phyloP scores from a whole-genome alignment of 1,140 invertebrate genomes.

The Gerris buenoi region DNA sequence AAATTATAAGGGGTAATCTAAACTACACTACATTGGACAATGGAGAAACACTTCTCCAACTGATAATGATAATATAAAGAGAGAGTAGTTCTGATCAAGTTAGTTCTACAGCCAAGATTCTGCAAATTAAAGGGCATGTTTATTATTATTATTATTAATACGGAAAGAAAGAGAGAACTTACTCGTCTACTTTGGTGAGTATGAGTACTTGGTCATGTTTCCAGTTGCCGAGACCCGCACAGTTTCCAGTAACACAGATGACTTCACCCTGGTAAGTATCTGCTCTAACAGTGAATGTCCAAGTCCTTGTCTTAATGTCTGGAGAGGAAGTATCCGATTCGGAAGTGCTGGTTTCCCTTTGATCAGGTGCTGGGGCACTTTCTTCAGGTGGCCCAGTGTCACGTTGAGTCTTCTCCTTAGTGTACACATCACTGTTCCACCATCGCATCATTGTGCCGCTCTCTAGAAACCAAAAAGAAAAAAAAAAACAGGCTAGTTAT shows the following conservation, averaged over 20 bases:
- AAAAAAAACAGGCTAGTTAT: too few relatives aligned
- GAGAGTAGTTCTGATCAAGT: too few relatives aligned
- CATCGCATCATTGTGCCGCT: conserved; percentile 17
- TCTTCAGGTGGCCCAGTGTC: neutral
- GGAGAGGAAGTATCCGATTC: neutral
- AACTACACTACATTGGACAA: too few relatives aligned
- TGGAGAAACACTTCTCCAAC: too few relatives aligned
- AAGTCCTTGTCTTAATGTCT: conserved; percentile 11
- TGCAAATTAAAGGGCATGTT: too few relatives aligned
- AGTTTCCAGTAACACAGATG: conserved; percentile 37
- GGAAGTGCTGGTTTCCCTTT: neutral
- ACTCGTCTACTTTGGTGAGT: conserved; percentile 19
- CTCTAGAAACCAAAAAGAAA: conserved; percentile 1
- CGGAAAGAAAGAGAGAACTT: conserved; percentile 15
- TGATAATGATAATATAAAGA: too few relatives aligned
- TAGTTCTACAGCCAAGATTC: too few relatives aligned
- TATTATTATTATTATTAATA: too few relatives aligned
- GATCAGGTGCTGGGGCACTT: neutral
- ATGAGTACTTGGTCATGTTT: conserved; percentile 27
- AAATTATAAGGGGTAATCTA: too few relatives aligned
- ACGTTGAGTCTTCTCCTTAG: conserved; percentile 7
- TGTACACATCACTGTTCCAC: conserved; percentile 18
- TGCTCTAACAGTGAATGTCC: conserved; percentile 31
- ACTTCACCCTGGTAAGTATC: conserved; percentile 28
- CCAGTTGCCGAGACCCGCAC: conserved; percentile 35